Conservation (phyloP, 2,888 invertebrate genomes). For the Nephrotoma appendiculata region DNA sequence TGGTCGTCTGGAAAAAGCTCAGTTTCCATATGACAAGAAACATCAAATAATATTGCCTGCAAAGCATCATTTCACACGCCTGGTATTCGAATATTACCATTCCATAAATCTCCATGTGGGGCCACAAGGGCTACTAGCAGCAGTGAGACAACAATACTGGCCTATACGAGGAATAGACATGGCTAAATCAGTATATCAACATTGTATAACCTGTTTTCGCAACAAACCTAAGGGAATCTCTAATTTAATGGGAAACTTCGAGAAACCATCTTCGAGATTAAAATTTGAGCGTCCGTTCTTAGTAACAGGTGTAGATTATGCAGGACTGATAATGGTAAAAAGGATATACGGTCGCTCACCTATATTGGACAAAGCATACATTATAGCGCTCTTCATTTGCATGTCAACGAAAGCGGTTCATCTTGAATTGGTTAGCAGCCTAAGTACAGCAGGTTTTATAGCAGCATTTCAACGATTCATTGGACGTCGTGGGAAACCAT, state of each 20-base stretch:
- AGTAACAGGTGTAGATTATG: not conserved
- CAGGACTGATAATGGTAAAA: not conserved
- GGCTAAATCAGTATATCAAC: not conserved
- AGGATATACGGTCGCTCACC: not conserved
- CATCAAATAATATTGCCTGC: not conserved
- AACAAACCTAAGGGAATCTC: not conserved
- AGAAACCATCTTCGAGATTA: not conserved
- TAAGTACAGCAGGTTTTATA: not conserved
- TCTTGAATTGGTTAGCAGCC: not conserved
- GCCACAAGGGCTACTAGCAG: not conserved
- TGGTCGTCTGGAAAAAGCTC: not conserved
- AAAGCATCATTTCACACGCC: too few relatives aligned
- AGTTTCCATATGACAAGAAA: not conserved
- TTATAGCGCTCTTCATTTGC: not conserved
- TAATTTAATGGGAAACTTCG: not conserved
- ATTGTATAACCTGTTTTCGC: not conserved
- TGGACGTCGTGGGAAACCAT: not conserved
- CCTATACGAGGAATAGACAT: not conserved
- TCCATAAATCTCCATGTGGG: not conserved
- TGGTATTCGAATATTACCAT: not conserved
- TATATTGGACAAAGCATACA: not conserved
- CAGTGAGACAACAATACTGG: not conserved
- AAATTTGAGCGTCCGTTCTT: not conserved
- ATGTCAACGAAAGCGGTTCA: not conserved
- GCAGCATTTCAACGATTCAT: not conserved